Base-by-base conservation (phyloP, 2,797 vertebrate genomes). In the Erethizon dorsatum region DNA sequence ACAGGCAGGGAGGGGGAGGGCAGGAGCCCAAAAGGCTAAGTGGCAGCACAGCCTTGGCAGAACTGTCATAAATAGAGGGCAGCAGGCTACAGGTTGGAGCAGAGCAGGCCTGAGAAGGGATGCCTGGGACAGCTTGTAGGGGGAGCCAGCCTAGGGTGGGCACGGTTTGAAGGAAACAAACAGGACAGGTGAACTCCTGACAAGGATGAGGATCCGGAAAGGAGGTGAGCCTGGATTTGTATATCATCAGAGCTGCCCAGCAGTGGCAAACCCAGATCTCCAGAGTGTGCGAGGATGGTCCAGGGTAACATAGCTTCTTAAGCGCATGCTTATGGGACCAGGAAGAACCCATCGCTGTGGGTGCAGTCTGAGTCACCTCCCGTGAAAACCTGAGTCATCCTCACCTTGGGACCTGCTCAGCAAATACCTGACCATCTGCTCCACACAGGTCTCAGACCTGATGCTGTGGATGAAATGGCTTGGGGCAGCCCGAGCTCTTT, bases 151-250 rank as follows among this genome's bases (percentile, higher is more conserved):
- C 75, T 45, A 15, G 41, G 4, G 13, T 3, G 41, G 52, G 83
- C 50, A 41, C 61, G 2, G 63, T 6, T 18, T 28, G 18, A 84
- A 79, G 41, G 28, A 82, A 65, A 85, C 50, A 22, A 61, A 41
- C 14, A 2, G 6, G 18, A 54, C 41, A 1, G 0, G 1, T 0
- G 2, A 61, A 33, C 22, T 22, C 17, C 77, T 15, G 10, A 54
- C 33, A 63, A 92, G 22, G 12, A 57, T 24, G 50, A 83, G 88
- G 61, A 31, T 88, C 2, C 12, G 41, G 20, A 52, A 33, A 15
- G 28, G 61, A 88, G 82, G 4, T 0, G 10, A 26, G 13, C 31
- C 31, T 61, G 26, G 84, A 26, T 50, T 61, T 84, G 37, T 15
- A n/a, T 65, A 59, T 37, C 41, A 15, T 47, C 15, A 0, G 50